Evolutionary conservation across 2,113 vertebrate species (phyloP), one percentile per base, ranked within the genome.

Genomic region (Melanerpes formicivorus): DNA sequence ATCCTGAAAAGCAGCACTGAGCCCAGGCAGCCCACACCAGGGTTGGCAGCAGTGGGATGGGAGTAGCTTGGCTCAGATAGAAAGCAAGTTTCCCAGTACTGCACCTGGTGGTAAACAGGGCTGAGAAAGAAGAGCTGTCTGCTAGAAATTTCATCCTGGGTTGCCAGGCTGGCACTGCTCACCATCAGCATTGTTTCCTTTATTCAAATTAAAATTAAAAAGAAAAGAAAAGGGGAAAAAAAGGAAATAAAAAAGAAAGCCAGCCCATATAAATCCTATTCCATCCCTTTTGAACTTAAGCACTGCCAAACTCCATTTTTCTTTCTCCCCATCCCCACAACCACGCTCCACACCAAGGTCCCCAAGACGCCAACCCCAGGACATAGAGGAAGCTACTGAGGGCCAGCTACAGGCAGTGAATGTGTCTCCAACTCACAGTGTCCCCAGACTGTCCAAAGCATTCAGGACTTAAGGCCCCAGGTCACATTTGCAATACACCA

Each of bases 381-480:
- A 18, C 1, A 1, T 37, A 26, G 34, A n/a, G 7, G 0, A 1
- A 72, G 64, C 11, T 37, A 14, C 26, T 2, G 12, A 22, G 52
- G 9, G 8, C 46, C 25, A 17, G 11, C 34, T 0, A 14, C 37
- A 3, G 0, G 0, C 69, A 3, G 5, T 1, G 7, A 23, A 18
- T 3, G 6, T 0, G 2, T 11, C 32, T 52, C 30, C 48, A 29
- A 14, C 1, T 40, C 30, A 14, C 25, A 14, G 26, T 11, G 23
- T 10, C 40, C 50, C 27, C 50, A 75, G 34, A 42, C 11, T 17
- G 9, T 9, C 80, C 42, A 80, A 76, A 88, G 7, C 4, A 3
- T 2, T 4, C 21, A 52, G 18, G 46, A 17, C 9, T 37, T 19
- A 37, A 16, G 2, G 2, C 5, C 55, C 62, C n/a, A 25, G 5